Percentiles rank a stretch among this genome's conserved stretches.
phyloP scores from a whole-genome alignment of 2,113 vertebrate genomes.

The Ictidomys tridecemlineatus region DNA sequence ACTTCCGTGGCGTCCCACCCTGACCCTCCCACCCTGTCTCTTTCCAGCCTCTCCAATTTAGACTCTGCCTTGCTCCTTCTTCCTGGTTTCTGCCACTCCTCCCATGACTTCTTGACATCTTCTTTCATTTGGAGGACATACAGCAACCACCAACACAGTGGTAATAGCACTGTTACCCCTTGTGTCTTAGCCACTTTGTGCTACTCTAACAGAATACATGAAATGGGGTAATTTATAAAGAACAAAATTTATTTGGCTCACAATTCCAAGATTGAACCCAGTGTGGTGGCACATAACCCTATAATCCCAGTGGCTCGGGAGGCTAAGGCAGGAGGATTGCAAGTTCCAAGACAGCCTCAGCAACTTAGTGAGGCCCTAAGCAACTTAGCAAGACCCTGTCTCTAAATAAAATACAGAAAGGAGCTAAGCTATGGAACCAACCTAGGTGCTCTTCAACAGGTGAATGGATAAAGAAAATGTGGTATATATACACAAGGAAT shows the following conservation, averaged over 20 bases:
- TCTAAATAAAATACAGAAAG: too few species aligned
- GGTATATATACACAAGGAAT: too few species aligned
- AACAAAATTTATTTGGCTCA: background rate
- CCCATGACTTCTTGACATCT: background rate
- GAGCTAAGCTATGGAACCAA: too few species aligned
- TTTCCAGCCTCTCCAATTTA: background rate
- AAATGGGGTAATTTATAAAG: background rate
- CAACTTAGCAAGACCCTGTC: too few species aligned
- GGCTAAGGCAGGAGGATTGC: too few species aligned
- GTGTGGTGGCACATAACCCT: too few species aligned
- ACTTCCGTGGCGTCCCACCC: too few species aligned
- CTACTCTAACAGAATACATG: background rate
- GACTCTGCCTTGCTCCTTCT: background rate
- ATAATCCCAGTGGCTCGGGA: too few species aligned
- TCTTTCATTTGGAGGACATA: background rate
- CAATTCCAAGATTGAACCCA: background rate
- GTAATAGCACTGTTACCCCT: background rate
- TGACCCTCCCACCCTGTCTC: background rate
- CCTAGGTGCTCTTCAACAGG: too few species aligned
- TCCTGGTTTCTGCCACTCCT: background rate
- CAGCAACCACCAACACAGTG: rapidly evolving
- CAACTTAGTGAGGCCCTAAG: too few species aligned
- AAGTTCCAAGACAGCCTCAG: background rate
- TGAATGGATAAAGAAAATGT: too few species aligned
- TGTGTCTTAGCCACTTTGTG: background rate